These are phyloP conservation scores for Verasper variegatus DNA, from an alignment of 2,113 vertebrate genomes.

Conservation along the genomic window DNA sequence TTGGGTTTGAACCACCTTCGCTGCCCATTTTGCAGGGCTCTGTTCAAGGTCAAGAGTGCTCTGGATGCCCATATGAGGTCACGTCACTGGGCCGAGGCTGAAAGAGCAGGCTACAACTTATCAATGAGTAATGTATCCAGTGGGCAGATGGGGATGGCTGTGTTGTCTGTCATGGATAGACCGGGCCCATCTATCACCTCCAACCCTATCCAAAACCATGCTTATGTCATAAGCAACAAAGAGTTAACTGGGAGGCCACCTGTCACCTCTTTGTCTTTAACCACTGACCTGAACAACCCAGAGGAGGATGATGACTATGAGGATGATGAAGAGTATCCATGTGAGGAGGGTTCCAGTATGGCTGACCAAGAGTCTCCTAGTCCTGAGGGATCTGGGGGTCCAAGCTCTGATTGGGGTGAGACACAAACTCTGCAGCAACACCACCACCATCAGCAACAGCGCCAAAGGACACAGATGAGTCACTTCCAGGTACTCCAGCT, in stretches of 20 bases:
- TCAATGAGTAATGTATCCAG: constrained; percentile 88
- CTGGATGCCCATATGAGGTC: constrained; percentile 97
- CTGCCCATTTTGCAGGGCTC: constrained; percentile 97
- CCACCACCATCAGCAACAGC: constrained; percentile 86
- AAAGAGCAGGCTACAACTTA: constrained; percentile 93
- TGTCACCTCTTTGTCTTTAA: constrained; percentile 86
- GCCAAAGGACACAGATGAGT: constrained; percentile 85
- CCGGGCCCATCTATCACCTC: constrained; percentile 72
- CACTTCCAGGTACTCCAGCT: constrained; percentile 87
- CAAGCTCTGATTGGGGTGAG: constrained; percentile 88
- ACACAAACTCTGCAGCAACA: constrained; percentile 86
- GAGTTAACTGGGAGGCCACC: constrained; percentile 75
- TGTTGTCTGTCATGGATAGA: constrained; percentile 62
- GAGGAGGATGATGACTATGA: constrained; percentile 94
- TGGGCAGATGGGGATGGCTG: constrained; percentile 81
- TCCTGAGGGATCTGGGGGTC: constrained; percentile 91
- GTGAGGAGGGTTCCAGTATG: constrained; percentile 91
- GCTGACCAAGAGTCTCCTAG: constrained; percentile 93
- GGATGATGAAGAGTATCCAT: constrained; percentile 92
- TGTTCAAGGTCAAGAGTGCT: constrained; percentile 98
- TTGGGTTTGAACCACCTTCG: constrained; percentile 92
- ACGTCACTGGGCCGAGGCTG: constrained; percentile 97
- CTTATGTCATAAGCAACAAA: constrained; percentile 59
- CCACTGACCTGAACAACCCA: constrained; percentile 88
- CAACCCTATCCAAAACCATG: constrained; percentile 48